Percentiles rank a stretch among this genome's conserved stretches.
These are phyloP conservation scores for Bombus sibiricus DNA, from an alignment of 1,140 invertebrate genomes.

Conservation along the genomic window DNA sequence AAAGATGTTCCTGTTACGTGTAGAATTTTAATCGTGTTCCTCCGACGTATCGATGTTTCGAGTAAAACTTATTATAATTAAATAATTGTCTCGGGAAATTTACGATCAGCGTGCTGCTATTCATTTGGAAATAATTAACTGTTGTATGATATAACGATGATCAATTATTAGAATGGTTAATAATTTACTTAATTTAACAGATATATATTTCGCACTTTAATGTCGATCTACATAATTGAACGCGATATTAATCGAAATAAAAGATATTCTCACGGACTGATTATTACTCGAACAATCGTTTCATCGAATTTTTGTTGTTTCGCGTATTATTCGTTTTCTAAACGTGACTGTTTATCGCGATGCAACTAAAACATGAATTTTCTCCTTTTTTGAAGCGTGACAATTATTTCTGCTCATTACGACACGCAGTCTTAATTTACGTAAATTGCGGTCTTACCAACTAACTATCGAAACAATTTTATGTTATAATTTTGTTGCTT, in stretches of 20 bases:
- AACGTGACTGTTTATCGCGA: neutral
- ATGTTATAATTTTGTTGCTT: neutral
- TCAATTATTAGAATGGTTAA: neutral
- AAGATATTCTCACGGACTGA: neutral
- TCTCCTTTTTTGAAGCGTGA: neutral
- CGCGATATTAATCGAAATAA: neutral
- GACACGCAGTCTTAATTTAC: neutral
- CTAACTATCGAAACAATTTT: neutral
- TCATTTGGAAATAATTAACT: too few species aligned
- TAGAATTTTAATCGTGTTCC: too few species aligned
- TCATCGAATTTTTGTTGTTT: too few species aligned
- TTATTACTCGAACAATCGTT: too few species aligned
- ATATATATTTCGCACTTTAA: neutral
- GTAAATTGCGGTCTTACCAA: neutral
- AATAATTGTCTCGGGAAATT: too few species aligned
- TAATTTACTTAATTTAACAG: neutral
- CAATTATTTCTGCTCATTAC: neutral
- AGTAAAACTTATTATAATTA: too few species aligned
- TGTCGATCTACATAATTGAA: neutral
- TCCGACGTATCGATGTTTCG: too few species aligned
- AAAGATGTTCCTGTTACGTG: neutral
- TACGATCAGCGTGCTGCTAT: too few species aligned
- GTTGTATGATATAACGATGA: too few species aligned
- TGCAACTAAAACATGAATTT: neutral
- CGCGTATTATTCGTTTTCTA: too few species aligned